Evolutionary conservation across 2,888 invertebrate species (phyloP).

Genomic region (Drosophila anomalata): DNA sequence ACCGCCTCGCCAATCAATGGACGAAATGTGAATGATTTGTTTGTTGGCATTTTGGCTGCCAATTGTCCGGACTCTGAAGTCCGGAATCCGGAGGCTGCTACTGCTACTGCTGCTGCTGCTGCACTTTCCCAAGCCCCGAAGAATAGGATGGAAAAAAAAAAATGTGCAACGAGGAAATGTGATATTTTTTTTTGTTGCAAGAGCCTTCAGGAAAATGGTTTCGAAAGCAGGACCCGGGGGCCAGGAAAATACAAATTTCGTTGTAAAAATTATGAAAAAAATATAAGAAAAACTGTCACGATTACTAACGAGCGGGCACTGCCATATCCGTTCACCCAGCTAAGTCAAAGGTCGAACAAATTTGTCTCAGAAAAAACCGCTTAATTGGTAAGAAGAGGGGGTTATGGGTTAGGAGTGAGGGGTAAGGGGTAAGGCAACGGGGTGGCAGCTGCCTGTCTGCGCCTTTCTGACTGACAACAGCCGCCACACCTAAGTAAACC

Average conservation of each 20-base stretch:
- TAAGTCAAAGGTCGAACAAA: constrained; percentile 76
- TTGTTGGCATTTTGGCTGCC: constrained; percentile 77
- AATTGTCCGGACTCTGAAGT: constrained; percentile 60
- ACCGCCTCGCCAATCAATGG: constrained; percentile 71
- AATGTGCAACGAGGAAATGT: constrained; percentile 73
- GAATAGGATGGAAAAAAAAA: constrained; percentile 56
- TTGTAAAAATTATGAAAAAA: constrained; percentile 74
- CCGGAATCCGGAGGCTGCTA: constrained; percentile 24
- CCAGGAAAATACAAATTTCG: constrained; percentile 52
- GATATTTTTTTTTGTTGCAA: constrained; percentile 64
- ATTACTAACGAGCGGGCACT: constrained; percentile 67
- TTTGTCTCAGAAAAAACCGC: constrained; percentile 71
- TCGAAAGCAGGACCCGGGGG: constrained; percentile 21
- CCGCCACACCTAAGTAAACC: constrained; percentile 75
- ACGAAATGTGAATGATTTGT: constrained; percentile 67
- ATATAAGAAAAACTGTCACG: constrained; percentile 69
- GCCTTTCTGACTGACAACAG: constrained; percentile 71
- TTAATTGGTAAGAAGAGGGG: constrained; percentile 57
- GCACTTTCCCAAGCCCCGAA: constrained; percentile 64
- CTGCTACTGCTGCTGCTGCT: constrained; percentile 37
- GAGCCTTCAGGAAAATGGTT: constrained; percentile 54
- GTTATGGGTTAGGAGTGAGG: constrained; percentile 6
- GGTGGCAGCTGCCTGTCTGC: constrained; percentile 65
- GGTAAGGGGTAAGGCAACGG: not conserved
- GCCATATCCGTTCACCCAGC: constrained; percentile 21